These are phyloP conservation scores for Caenorhabditis briggsae DNA, from an alignment of 1,140 invertebrate genomes.

Conservation along the genomic window DNA sequence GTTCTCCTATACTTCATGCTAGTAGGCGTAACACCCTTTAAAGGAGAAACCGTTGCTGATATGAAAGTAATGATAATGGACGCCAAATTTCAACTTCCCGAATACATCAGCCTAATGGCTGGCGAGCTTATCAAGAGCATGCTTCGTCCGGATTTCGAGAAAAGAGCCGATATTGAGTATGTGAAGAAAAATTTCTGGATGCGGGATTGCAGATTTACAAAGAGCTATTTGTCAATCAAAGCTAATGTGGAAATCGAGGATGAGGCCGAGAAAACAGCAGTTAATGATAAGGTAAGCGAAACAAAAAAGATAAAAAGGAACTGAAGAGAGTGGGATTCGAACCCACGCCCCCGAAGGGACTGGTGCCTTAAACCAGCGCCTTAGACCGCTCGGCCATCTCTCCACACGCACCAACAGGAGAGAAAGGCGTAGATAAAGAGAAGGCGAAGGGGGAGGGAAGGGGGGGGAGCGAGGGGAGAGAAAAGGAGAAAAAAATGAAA, in stretches of 20 bases:
- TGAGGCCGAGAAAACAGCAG: slow-evolving; percentile 66
- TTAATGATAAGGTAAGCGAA: slow-evolving; percentile 50
- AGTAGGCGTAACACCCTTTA: slow-evolving; percentile 80
- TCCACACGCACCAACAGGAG: not conserved
- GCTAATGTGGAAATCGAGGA: slow-evolving; percentile 70
- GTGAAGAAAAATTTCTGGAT: slow-evolving; percentile 73
- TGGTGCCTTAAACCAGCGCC: slow-evolving; percentile 99
- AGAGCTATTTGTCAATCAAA: slow-evolving; percentile 73
- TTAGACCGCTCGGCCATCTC: slow-evolving; percentile 99
- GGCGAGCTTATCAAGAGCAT: slow-evolving; percentile 3
- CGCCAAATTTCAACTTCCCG: not conserved
- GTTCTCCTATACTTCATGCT: slow-evolving; percentile 81
- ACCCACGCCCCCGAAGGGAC: slow-evolving; percentile 88
- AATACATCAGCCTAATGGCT: slow-evolving; percentile 1
- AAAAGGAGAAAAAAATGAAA: not conserved
- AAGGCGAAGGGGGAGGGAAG: not conserved
- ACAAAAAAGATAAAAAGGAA: slow-evolving; percentile 2
- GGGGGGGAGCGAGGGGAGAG: not conserved
- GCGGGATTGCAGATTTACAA: slow-evolving; percentile 72
- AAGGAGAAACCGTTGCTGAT: slow-evolving; percentile 80
- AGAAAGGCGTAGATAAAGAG: not conserved
- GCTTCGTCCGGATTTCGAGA: not conserved
- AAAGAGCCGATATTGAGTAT: not conserved
- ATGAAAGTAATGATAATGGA: slow-evolving; percentile 66
- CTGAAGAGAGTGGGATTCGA: slow-evolving; percentile 77